Evolutionary conservation across 2,888 invertebrate genomes (phyloP), one percentile per base, ranked within the genome.

Genomic region (Lingula anatina): DNA sequence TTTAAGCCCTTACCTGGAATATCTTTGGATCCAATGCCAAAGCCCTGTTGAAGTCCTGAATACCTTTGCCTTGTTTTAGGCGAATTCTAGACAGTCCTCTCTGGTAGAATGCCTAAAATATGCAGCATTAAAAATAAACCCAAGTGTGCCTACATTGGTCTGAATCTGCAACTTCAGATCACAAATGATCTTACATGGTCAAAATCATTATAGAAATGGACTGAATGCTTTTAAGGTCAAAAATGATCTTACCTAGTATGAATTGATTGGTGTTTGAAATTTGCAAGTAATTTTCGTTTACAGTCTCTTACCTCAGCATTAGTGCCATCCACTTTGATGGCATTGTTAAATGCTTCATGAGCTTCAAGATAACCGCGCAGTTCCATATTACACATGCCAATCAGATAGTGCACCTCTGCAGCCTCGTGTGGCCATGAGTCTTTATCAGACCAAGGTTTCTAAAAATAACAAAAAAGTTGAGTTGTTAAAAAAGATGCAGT

Each of bases 41-140:
- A 3, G 76, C 74, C 47, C 65, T 59, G 65, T 76, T 77, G 55
- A 77, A 71, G 58, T 77, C 76, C 51, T 71, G 72, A 37, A 76
- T 71, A 3, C 73, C 73, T 46, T 71, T 67, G 26, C 62, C 57
- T 53, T 71, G 65, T 49, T 71, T 70, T 43, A 73, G 56, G 44
- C 66, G 68, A 58, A 75, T 67, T 41, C 65, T 59, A 7, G 71
- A 61, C 46, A 70, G 53, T 18, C 75, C 77, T 50, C 75, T 51
- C 54, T 74, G 70, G 53, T 75, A 77, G 54, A 64, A 67, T 7
- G 75, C 74, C 75, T 75, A 57, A 18, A 51, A 53, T 23, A 47
- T 23, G 36, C 27, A n/a, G n/a, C n/a, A n/a, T n/a, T n/a, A n/a
- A 4, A 5, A 37, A n/a, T n/a, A n/a, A n/a, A n/a, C n/a, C n/a